Conservation (phyloP, 1,140 invertebrate species). For the Andricus grossulariae region DNA sequence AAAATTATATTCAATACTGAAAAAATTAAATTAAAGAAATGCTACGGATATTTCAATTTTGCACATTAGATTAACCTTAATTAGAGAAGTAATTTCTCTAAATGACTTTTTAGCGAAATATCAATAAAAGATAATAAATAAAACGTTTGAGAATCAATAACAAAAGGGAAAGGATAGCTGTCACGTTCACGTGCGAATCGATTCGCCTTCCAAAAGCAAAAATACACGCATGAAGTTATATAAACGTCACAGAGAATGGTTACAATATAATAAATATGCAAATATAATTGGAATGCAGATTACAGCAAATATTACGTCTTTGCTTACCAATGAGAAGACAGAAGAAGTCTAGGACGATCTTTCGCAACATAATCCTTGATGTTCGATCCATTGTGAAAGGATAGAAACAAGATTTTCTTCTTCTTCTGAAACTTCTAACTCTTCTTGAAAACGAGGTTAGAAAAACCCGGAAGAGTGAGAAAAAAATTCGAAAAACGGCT, state of each 20-base stretch:
- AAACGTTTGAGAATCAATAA: not conserved
- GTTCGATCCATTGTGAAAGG: slow-evolving; percentile 59
- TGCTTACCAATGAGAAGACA: slow-evolving; percentile 60
- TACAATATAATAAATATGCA: not conserved
- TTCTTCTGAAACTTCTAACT: slow-evolving; percentile 1
- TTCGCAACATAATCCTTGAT: slow-evolving; percentile 57
- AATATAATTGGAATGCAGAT: not conserved
- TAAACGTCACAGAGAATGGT: slow-evolving; percentile 33
- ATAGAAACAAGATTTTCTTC: not conserved
- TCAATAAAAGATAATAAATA: not conserved
- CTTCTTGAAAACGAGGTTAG: slow-evolving; percentile 9
- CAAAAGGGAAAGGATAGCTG: not conserved
- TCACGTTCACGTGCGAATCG: not conserved
- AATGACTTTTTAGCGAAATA: not conserved
- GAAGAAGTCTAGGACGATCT: slow-evolving; percentile 62
- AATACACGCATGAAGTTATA: slow-evolving; percentile 32
- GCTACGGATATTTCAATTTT: not conserved
- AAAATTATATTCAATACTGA: no score
- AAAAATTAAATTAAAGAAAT: no score
- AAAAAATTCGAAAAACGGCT: not conserved
- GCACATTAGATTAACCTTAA: not conserved
- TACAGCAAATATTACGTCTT: not conserved
- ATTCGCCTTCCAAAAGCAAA: slow-evolving; percentile 1
- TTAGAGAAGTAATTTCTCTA: not conserved
- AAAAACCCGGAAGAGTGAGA: not conserved